These are phyloP conservation scores for Lagenorhynchus albirostris DNA, from an alignment of 2,113 vertebrate genomes.

Conservation along the genomic window DNA sequence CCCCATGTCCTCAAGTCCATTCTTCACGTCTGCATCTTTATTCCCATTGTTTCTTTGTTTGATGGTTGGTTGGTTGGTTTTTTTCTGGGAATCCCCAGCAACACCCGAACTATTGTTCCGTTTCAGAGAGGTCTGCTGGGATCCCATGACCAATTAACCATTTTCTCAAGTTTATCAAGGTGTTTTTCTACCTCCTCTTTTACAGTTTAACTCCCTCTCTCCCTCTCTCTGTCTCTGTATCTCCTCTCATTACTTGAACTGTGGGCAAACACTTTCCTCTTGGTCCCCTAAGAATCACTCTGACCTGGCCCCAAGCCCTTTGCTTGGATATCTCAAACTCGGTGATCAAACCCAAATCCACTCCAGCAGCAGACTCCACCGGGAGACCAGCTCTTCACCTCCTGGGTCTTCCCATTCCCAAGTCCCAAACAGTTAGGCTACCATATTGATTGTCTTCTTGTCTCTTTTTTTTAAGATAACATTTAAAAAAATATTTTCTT, in stretches of 20 bases:
- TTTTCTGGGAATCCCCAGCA: neutral
- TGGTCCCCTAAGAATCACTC: neutral
- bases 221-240: neutral
- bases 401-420: neutral
- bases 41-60: neutral
- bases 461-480: too few relatives aligned
- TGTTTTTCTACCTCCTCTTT: neutral
- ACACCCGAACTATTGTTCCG: neutral
- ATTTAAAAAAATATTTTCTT: too few relatives aligned
- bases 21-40: too few relatives aligned
- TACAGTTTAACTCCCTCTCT: neutral
- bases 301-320: neutral
- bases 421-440: neutral
- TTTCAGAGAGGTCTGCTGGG: neutral
- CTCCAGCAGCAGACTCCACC: fast-evolving
- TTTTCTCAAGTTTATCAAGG: neutral
- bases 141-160: neutral
- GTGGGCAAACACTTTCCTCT: neutral
- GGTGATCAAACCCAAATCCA: neutral
- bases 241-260: neutral
- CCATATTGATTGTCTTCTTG: neutral
- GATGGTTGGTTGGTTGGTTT: neutral
- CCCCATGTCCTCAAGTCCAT: too few relatives aligned
- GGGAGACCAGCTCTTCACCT: neutral
- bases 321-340: neutral